Base-by-base conservation (phyloP, 1,140 invertebrate genomes). In the Drosophila hydei region DNA sequence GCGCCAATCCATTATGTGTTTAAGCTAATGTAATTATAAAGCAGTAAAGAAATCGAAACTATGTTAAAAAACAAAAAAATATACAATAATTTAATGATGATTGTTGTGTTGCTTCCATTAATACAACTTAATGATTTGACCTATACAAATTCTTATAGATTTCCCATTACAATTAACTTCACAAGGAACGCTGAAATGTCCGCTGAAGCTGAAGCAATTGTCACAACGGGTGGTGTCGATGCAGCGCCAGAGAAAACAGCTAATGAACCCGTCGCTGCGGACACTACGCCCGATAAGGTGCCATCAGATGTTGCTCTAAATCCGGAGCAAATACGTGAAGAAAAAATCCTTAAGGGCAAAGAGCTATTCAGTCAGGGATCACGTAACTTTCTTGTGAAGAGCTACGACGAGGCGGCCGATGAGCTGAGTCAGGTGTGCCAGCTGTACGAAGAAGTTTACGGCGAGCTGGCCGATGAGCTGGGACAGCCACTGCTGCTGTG, bases 401-500 rank as follows among this genome's bases (percentile, higher is more conserved):
- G 96, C 87, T 95, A 96, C 72, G 92, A 92, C 14, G 93, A 93
- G 64, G 96, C 96, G 21, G 95, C 96, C 3, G 93, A 94, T 52
- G 93, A 95, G 19, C 92, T 97, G 9, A 94, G 95, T 55, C 93
- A 96, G 80, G 95, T 95, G 2, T 96, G 95, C 77, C 92, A 93
- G 68, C 75, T 96, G 11, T 92, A 96, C 47, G 93, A 92, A 7
- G 90, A 93, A 18, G 90, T 94, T 14, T 94, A 95, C 91, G 96
- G 96, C 4, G 95, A 96, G 60, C 92, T 94, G 18, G 94, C 94
- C 1, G 93, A 94, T 64, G 95, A 97, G 81, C 94, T 95, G 85
- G 96, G 94, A 6, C 96, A 97, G 54, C 94, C 95, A 2, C 96
- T 97, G 89, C 94, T 95, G 63, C 93, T 94, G 63, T 91, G 48